Evolutionary conservation across 1,140 invertebrate genomes (phyloP).

Genomic region (Prorops nasuta): DNA sequence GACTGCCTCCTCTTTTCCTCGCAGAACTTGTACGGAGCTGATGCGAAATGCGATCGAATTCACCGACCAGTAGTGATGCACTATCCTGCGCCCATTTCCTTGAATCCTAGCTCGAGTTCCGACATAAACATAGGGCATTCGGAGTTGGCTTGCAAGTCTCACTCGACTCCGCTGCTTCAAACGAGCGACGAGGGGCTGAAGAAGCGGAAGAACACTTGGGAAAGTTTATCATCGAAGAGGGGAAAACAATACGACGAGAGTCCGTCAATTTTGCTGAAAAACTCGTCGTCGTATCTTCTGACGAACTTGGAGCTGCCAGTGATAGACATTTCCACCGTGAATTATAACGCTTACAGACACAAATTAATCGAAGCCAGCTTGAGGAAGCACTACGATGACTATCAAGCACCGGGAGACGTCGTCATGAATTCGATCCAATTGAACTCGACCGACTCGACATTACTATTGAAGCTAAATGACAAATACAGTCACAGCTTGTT

Average conservation of each 20-base stretch:
- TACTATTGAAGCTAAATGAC: slow-evolving; percentile 21
- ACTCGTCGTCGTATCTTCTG: slow-evolving; percentile 25
- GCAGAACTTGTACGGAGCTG: too few species aligned
- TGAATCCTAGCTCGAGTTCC: not conserved
- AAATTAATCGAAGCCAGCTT: slow-evolving; percentile 38
- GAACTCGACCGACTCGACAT: slow-evolving; percentile 29
- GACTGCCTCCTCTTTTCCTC: not conserved
- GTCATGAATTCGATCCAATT: slow-evolving; percentile 41
- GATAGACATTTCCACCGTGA: slow-evolving; percentile 32
- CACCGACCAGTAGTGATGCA: not conserved
- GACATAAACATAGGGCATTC: too few species aligned
- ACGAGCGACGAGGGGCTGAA: not conserved
- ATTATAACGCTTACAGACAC: slow-evolving; percentile 39
- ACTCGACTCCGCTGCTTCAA: not conserved
- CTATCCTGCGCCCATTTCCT: not conserved
- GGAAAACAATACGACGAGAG: not conserved
- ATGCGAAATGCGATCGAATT: slow-evolving; percentile 1
- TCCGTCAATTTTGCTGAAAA: slow-evolving; percentile 5
- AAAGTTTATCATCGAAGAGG: not conserved
- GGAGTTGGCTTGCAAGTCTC: too few species aligned
- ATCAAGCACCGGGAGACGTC: slow-evolving; percentile 38
- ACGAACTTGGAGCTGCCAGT: slow-evolving; percentile 25
- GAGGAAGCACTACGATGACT: slow-evolving; percentile 33
- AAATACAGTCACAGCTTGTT: slow-evolving; percentile 31
- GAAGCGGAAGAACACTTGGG: not conserved